A percentile compares a stretch with the other conserved stretches of the same genome.
Conservation (phyloP, 2,113 vertebrate species). For the Oryzias celebensis region DNA sequence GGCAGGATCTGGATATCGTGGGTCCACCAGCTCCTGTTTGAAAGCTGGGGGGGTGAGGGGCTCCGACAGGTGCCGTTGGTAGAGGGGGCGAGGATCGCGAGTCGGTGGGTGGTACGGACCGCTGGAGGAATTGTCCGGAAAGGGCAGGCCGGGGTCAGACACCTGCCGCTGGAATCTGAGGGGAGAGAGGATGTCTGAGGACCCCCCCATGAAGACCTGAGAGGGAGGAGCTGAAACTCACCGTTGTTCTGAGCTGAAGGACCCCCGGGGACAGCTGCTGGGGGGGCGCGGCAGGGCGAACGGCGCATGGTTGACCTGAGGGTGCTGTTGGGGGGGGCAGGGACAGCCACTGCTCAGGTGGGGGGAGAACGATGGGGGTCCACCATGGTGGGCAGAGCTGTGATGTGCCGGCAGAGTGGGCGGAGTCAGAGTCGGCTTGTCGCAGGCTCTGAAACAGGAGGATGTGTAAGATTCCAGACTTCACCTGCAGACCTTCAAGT, state of each 20-base stretch:
- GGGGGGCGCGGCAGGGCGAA: conserved; percentile 84
- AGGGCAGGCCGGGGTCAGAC: conserved; percentile 83
- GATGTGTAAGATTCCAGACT: not conserved
- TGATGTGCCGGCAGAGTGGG: conserved; percentile 78
- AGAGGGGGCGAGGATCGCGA: conserved; percentile 78
- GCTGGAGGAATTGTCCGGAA: conserved; percentile 55
- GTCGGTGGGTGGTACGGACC: conserved; percentile 75
- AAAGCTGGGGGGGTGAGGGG: conserved; percentile 84
- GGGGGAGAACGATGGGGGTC: conserved; percentile 61
- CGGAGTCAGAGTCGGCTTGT: conserved; percentile 85
- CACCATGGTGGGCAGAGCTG: conserved; percentile 51
- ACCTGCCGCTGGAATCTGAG: conserved; percentile 90
- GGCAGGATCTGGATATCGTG: conserved; percentile 78
- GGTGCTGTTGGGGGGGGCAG: conserved; percentile 53
- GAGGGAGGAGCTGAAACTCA: conserved; percentile 41
- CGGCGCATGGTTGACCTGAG: conserved; percentile 66
- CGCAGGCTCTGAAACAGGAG: conserved; percentile 84
- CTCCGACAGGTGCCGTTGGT: conserved; percentile 91
- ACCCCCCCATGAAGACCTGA: not conserved
- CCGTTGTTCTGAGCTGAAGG: conserved; percentile 87
- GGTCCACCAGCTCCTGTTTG: conserved; percentile 91
- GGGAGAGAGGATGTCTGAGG: not conserved
- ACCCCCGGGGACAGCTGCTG: conserved; percentile 77
- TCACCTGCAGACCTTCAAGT: not conserved
- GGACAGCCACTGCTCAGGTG: conserved; percentile 38